These are phyloP conservation scores for Eupithecia dodoneata DNA, from an alignment of 2,888 invertebrate species.

Conservation along the genomic window DNA sequence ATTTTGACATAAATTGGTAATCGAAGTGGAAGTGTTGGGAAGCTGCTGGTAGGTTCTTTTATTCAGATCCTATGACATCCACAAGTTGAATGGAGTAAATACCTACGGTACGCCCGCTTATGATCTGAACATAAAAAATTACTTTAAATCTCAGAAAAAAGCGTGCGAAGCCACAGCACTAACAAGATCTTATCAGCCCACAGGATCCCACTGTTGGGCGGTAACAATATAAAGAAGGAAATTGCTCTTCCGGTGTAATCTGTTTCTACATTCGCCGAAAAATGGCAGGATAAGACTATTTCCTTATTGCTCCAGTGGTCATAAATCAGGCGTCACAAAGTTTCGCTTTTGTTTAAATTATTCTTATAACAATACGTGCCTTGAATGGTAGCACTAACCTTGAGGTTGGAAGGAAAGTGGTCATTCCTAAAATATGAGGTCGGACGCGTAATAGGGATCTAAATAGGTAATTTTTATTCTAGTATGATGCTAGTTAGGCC, in stretches of 20 bases:
- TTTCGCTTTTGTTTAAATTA: constrained; percentile 2
- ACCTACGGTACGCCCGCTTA: too few relatives aligned
- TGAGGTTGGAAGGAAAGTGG: constrained; percentile 7
- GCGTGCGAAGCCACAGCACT: not conserved
- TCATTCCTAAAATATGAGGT: constrained; percentile 5
- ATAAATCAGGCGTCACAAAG: not conserved
- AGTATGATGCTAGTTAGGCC: constrained; percentile 2
- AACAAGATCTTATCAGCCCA: not conserved
- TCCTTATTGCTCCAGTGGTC: constrained; percentile 9
- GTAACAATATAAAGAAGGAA: not conserved
- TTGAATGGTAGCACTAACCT: constrained; percentile 7
- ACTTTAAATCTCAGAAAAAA: not conserved
- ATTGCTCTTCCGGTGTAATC: not conserved
- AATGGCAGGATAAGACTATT: not conserved
- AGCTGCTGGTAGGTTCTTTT: too few relatives aligned
- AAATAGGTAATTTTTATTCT: constrained; percentile 31
- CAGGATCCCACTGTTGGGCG: not conserved
- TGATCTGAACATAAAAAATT: too few relatives aligned
- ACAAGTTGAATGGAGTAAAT: not conserved
- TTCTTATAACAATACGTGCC: constrained; percentile 6
- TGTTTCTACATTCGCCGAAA: not conserved
- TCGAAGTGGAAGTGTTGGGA: not conserved
- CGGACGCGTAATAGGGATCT: constrained; percentile 8
- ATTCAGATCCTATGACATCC: not conserved
- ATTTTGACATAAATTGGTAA: not conserved